phyloP scores from a whole-genome alignment of 2,113 vertebrate species.

The Arenaria interpres region DNA sequence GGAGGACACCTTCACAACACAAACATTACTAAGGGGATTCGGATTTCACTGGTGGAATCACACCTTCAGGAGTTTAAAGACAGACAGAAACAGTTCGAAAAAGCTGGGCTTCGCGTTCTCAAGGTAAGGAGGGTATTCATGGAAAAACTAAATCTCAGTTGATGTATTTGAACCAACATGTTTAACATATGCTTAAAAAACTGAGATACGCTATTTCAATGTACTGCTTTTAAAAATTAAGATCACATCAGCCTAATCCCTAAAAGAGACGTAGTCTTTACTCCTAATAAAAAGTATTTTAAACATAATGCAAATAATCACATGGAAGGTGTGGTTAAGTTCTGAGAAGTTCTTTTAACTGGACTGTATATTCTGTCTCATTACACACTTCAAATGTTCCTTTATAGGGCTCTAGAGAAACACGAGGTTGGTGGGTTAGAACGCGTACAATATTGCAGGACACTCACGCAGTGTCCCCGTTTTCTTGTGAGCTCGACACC shows the following conservation, averaged over 20 bases:
- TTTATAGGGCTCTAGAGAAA: not conserved
- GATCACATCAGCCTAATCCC: not conserved
- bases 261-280: not conserved
- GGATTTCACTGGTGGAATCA: not conserved
- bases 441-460: not conserved
- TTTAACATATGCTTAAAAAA: not conserved
- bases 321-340: not conserved
- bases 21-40: not conserved
- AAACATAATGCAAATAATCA: not conserved
- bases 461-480: not conserved
- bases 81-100: constrained; percentile 15
- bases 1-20: not conserved
- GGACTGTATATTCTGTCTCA: not conserved
- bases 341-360: not conserved
- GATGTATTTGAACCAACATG: not conserved
- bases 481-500: not conserved
- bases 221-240: not conserved
- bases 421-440: not conserved
- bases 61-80: not conserved
- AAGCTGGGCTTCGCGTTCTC: constrained; percentile 42
- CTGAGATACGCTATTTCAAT: not conserved
- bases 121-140: constrained; percentile 69
- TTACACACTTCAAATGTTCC: not conserved
- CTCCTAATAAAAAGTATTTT: not conserved
- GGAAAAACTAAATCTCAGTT: not conserved